These are phyloP conservation scores for Caenorhabditis angaria DNA, from an alignment of 2,888 invertebrate genomes.

Conservation along the genomic window DNA sequence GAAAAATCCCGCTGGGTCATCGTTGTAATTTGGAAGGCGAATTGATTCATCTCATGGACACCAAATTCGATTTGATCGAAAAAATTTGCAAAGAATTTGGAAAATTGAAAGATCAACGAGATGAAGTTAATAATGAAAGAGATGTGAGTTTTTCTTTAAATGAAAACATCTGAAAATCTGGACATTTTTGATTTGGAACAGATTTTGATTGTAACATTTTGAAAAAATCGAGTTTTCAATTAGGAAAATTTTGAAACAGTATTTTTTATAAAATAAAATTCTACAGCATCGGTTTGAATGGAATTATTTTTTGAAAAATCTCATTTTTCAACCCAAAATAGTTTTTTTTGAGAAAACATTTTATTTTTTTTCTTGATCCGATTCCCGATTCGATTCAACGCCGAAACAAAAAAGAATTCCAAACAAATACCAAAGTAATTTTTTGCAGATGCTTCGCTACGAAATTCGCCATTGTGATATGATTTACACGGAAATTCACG, in stretches of 20 bases:
- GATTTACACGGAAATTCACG: conserved; percentile 63
- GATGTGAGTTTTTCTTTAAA: conserved; percentile 33
- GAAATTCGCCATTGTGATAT: conserved; percentile 66
- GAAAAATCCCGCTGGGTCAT: conserved; percentile 56
- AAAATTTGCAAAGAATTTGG: conserved; percentile 57
- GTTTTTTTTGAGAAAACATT: too few species aligned
- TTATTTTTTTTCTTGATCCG: too few species aligned
- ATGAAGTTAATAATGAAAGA: conserved; percentile 57
- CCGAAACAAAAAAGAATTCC: too few species aligned
- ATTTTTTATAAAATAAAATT: too few species aligned
- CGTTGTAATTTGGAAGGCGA: conserved; percentile 60
- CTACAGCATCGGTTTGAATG: too few species aligned
- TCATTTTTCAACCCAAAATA: too few species aligned
- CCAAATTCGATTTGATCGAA: conserved; percentile 61
- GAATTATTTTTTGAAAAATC: too few species aligned
- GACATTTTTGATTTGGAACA: not conserved
- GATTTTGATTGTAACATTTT: not conserved
- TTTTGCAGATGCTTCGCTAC: conserved; percentile 59
- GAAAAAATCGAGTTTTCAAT: too few species aligned
- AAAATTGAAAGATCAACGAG: conserved; percentile 49
- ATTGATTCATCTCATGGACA: conserved; percentile 55
- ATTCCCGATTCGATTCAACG: too few species aligned
- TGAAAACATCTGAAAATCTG: not conserved
- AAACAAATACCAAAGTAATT: too few species aligned
- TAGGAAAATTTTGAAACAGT: too few species aligned